Percentiles rank a stretch among this genome's conserved stretches.
These are phyloP conservation scores for Cetonia aurata DNA, from an alignment of 2,888 invertebrate species.

Conservation along the genomic window DNA sequence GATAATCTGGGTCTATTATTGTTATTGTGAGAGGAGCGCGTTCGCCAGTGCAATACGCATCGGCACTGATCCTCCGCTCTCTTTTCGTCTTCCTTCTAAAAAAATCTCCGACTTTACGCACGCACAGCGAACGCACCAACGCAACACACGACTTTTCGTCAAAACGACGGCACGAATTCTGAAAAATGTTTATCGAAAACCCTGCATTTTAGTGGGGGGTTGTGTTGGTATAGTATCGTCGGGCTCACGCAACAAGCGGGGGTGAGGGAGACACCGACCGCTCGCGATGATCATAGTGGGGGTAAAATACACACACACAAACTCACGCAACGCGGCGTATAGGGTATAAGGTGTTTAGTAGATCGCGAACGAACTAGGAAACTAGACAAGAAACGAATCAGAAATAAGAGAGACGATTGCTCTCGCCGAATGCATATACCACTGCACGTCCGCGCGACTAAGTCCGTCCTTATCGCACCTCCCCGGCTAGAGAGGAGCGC, in stretches of 20 bases:
- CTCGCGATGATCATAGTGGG: slow-evolving; percentile 51
- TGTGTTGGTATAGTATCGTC: slow-evolving; percentile 50
- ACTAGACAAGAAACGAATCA: slow-evolving; percentile 27
- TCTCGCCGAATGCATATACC: slow-evolving; percentile 24
- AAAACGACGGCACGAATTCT: slow-evolving; percentile 66
- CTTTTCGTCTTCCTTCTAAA: too few species aligned
- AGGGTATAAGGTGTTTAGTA: slow-evolving; percentile 58
- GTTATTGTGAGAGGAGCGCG: slow-evolving; percentile 13
- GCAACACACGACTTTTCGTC: slow-evolving; percentile 62
- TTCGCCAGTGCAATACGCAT: slow-evolving; percentile 8
- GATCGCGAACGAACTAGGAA: slow-evolving; percentile 44
- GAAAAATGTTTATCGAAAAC: slow-evolving; percentile 64
- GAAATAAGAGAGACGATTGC: slow-evolving; percentile 23
- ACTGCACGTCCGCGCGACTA: slow-evolving; percentile 6
- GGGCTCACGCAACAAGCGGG: slow-evolving; percentile 63
- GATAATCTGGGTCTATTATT: slow-evolving; percentile 16
- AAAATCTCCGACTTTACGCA: slow-evolving; percentile 41
- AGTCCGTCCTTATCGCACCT: slow-evolving; percentile 18
- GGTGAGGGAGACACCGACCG: slow-evolving; percentile 54
- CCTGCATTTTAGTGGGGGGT: slow-evolving; percentile 62
- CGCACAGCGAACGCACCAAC: slow-evolving; percentile 54
- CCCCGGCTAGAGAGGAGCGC: slow-evolving; percentile 17
- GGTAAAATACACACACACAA: slow-evolving; percentile 51
- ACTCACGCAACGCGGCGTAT: slow-evolving; percentile 8
- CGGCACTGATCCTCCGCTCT: slow-evolving; percentile 5